Evolutionary conservation across 2,797 vertebrate species (phyloP), one percentile per base, ranked within the genome.

Genomic region (Sternarchorhynchus goeldii): DNA sequence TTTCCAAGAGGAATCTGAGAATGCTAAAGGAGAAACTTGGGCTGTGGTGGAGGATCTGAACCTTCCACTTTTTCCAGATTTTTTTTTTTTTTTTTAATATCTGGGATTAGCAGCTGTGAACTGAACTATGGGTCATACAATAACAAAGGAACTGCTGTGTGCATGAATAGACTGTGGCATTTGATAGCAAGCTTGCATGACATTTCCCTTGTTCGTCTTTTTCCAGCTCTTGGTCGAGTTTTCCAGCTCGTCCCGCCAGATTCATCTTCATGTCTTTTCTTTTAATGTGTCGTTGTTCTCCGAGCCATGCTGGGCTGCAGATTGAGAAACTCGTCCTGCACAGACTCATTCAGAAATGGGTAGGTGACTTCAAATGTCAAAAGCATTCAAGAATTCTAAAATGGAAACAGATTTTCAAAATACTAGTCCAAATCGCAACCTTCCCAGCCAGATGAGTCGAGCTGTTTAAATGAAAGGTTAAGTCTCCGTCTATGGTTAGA

Each of bases 181-280:
- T 85, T 85, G 58, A 76, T 66, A 55, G 68, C 73, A 81, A 65
- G 77, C 77, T 76, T 85, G 76, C 41, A 66, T 83, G 81, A 82
- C 84, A 83, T 85, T 82, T 85, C 71, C 45, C 82, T 81, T 79
- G 59, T 83, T 81, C 76, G 73, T 77, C 45, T 81, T 75, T 62
- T 79, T 73, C 78, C 58, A n/a, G 59, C 73, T 71, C 76, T 79
- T 59, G 59, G 25, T 25, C 76, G 65, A 76, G 79, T 76, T 50
- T 31, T 81, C 73, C 62, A 68, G 59, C 75, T 73, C 76, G 73
- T 50, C 67, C 77, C 64, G 59, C 57, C 71, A 25, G 25, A 25
- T 25, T 25, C 25, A 25, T 25, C 25, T 25, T 25, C 25, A 25
- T 25, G 25, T 76, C 14, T 12, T 50, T 50, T 12, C 14, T 79